A percentile compares a stretch with the other conserved stretches of the same genome.
Conservation (phyloP, 2,113 vertebrate species). For the Motacilla alba region DNA sequence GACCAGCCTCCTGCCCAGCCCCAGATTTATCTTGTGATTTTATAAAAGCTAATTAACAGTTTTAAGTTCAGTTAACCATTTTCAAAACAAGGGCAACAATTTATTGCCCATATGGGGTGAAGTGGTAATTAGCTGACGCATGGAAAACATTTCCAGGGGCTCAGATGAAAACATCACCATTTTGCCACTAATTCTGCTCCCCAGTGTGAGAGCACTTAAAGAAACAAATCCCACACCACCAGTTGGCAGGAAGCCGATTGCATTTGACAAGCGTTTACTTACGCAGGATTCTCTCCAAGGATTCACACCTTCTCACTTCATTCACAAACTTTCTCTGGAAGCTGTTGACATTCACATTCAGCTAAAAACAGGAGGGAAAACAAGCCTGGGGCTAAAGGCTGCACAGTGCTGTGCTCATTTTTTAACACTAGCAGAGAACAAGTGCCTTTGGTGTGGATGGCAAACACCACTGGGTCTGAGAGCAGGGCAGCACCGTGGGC, state of each 20-base stretch:
- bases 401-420: accelerated
- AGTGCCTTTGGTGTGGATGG: accelerated
- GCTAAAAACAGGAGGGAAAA: slow-evolving; percentile 58
- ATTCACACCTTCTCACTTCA: slow-evolving; percentile 81
- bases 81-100: neutral
- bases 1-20: neutral
- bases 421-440: neutral
- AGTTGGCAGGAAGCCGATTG: neutral
- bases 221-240: slow-evolving; percentile 24
- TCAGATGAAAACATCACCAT: slow-evolving; percentile 22
- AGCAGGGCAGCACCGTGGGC: neutral
- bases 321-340: slow-evolving; percentile 84
- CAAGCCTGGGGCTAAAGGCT: neutral
- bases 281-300: slow-evolving; percentile 81
- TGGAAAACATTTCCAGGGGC: slow-evolving; percentile 5
- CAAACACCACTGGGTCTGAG: neutral
- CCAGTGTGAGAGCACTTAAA: slow-evolving; percentile 15
- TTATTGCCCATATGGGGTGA: slow-evolving; percentile 6
- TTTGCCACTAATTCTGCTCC: slow-evolving; percentile 9
- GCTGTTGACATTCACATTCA: slow-evolving; percentile 76
- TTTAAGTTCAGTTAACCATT: neutral
- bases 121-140: neutral
- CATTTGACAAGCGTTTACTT: slow-evolving; percentile 47
- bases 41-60: neutral
- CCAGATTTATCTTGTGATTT: neutral